Base-by-base conservation (phyloP, 2,113 vertebrate species). In the Cettia cetti region DNA sequence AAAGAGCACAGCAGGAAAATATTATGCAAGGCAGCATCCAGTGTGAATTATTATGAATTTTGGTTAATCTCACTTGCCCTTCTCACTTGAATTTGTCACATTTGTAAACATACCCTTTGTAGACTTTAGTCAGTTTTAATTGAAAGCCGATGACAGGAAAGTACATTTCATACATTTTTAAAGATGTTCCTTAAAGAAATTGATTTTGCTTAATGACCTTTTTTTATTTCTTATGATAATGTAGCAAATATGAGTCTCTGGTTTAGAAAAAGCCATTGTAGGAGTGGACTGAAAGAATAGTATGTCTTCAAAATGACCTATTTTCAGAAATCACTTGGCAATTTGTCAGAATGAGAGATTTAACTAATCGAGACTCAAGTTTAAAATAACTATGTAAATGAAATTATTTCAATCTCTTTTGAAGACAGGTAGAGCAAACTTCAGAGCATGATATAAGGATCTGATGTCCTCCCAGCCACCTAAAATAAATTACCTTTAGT, bases 351-450 rank as follows among this genome's bases (percentile, higher is more conserved):
- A 89, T 89, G 52, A 94, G 80, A 89, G 30, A 89, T 76, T 95
- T 95, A 94, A 89, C 82, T 82, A 95, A 85, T 27, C 0, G 1
- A 84, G 66, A 76, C 35, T 37, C 9, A 61, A 64, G 94, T 97
- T 94, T 89, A 92, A 95, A 82, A 47, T 87, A 87, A 76, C 56
- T 77, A 16, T 91, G 66, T 84, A 92, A 95, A 90, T 92, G 60
- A 57, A 96, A 93, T 94, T 80, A 95, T 94, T 96, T 93, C 64
- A 40, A 11, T 82, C 87, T 89, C 69, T 75, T 86, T 54, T 89
- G 63, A 92, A 89, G 66, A 89, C 45, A 82, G 52, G 61, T 70
- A 84, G 96, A 94, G 75, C 60, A 92, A 96, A 92, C 70, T 93
- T 94, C 66, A 77, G 70, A 52, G 92, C 39, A 75, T 66, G 30